Percentiles rank a stretch among this genome's conserved stretches.
These are phyloP conservation scores for Beris morrisii DNA, from an alignment of 2,888 invertebrate genomes.

Conservation along the genomic window DNA sequence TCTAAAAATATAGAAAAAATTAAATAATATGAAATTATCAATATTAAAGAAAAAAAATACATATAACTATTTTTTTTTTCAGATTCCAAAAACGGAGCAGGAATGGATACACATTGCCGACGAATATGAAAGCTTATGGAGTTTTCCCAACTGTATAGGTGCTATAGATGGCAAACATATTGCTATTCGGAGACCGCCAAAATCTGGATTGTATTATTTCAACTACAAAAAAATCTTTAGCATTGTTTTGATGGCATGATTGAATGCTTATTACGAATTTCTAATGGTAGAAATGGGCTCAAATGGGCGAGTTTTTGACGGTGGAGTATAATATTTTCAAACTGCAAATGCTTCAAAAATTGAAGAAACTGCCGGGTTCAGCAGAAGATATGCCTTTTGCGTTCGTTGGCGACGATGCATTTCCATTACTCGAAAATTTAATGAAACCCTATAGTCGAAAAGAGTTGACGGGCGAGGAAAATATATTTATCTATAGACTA, in stretches of 20 bases:
- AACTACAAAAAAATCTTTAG: constrained; percentile 42
- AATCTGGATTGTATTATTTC: constrained; percentile 43
- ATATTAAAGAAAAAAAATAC: too few species aligned
- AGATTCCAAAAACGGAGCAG: not conserved
- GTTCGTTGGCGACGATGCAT: constrained; percentile 24
- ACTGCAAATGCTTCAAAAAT: not conserved
- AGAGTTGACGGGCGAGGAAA: not conserved
- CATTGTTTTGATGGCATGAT: constrained; percentile 40
- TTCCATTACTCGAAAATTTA: constrained; percentile 14
- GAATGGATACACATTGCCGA: constrained; percentile 14
- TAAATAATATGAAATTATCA: too few species aligned
- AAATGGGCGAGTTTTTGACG: constrained; percentile 11
- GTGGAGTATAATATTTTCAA: too few species aligned
- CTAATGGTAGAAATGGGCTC: constrained; percentile 32
- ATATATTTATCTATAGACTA: constrained; percentile 11
- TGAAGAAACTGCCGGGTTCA: constrained; percentile 9
- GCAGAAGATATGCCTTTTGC: constrained; percentile 19
- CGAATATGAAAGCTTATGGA: constrained; percentile 1
- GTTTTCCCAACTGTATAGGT: constrained; percentile 7
- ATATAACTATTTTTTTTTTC: too few species aligned
- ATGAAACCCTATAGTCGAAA: constrained; percentile 17
- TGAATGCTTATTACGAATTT: constrained; percentile 44
- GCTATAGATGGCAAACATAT: constrained; percentile 47
- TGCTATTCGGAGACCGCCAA: constrained; percentile 42
- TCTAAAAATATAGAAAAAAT: too few species aligned